Base-by-base conservation (phyloP, 2,797 vertebrate genomes). In the Pangasius macronema region DNA sequence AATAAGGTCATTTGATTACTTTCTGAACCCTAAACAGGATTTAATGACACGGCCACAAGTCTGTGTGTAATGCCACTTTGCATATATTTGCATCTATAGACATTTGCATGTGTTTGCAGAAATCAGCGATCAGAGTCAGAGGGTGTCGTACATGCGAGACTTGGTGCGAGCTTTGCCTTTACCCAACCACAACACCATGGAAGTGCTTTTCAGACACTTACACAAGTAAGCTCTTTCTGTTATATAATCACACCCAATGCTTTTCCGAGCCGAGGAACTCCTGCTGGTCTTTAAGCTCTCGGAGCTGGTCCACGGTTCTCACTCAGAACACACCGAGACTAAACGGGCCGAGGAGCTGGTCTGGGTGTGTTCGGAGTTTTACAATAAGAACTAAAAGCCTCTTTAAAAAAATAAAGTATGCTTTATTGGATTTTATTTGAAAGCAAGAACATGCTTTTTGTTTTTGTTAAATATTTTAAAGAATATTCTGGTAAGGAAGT, bases 171-270 rank as follows among this genome's bases (percentile, higher is more conserved):
- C 95, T 4, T 94, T 99, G 82, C 97, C 98, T 0, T 87, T 95
- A 0, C 94, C 96, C 1, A 98, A 98, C 93, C 96, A 96, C 0
- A 93, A 98, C 93, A 99, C 97, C 84, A 96, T 98, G 96, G 94
- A 95, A 90, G 88, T 95, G 46, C 97, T 99, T 57, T 98, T 98
- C 91, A 96, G 76, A 91, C 98, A 99, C 91, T 95, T 99, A 77
- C 95, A 94, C 95, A 96, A 93, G 98, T 98, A 92, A 96, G 96
- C 27, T 16, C 33, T 16, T 33, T 61, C 76, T 18, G 30, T 9
- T 46, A 5, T 59, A 8, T 46, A 46, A 46, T 46, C 42, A 46
- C 42, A 30, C 16, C 4, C 3, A 16, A 8, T 16, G 46, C 2
- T 14, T 13, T n/a, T 39, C 18, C 33, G 24, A 75, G 42, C 24